These are phyloP conservation scores for Zosterops hypoxanthus DNA, from an alignment of 2,113 vertebrate genomes.

Conservation along the genomic window DNA sequence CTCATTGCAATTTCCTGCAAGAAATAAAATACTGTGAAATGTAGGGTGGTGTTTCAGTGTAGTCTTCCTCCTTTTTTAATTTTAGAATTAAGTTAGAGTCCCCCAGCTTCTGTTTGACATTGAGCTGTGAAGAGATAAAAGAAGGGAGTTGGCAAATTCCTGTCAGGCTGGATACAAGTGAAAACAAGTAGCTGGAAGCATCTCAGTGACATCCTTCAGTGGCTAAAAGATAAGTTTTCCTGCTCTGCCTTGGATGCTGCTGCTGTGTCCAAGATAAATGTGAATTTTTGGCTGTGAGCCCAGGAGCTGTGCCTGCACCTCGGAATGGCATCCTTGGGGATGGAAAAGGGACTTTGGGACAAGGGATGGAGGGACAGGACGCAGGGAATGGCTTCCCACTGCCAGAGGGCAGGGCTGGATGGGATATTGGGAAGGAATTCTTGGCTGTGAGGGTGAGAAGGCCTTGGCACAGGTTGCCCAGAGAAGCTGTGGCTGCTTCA, in stretches of 20 bases:
- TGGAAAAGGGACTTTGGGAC: not conserved
- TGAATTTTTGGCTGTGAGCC: not conserved
- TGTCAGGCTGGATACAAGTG: not conserved
- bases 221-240: not conserved
- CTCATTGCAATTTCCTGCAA: not conserved
- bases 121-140: not conserved
- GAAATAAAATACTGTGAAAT: not conserved
- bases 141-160: not conserved
- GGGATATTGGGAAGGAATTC: not conserved
- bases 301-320: not conserved
- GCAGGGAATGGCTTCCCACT: not conserved
- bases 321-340: not conserved
- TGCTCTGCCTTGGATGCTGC: not conserved
- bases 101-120: not conserved
- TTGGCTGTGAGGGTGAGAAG: rapidly evolving
- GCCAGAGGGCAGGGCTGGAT: not conserved
- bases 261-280: not conserved
- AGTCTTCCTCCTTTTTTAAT: not conserved
- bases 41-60: not conserved
- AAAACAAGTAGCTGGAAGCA: not conserved
- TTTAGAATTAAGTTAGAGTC: not conserved
- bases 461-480: not conserved
- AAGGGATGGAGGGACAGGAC: not conserved
- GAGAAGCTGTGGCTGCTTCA: not conserved
- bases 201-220: not conserved